Base-by-base conservation (phyloP, 35 echinoderm and acorn worm species). In the Amphiura filiformis region DNA sequence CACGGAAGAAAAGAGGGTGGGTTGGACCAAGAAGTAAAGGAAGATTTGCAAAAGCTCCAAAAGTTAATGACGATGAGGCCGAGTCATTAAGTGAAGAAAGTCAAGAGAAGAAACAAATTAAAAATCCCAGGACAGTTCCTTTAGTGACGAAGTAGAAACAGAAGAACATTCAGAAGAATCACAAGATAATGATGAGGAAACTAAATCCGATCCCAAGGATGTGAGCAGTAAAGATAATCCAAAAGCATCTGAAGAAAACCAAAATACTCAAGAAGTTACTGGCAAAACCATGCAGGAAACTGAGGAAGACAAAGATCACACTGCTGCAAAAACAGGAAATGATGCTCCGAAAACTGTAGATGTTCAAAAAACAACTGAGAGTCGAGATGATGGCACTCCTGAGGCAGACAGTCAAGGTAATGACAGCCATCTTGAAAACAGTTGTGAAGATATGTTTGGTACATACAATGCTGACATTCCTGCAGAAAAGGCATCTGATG, bases 361-460 rank as follows among this genome's bases (percentile, higher is more conserved):
- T 75, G 30, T 18, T 31, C 84, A 36, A 35, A 86, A 37, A 57
- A 52, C n/a, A n/a, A n/a, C n/a, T 75, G 20, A 75, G 56, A 75
- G 65, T 35, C 34, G 75, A 75, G 65, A 86, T n/a, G 34, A 84
- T 22, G 44, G 37, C 35, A 13, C 40, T 83, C 81, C 9, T 83
- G 39, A 82, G 80, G 12, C 80, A 35, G 18, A 65, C 26, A 65
- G 32, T 65, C 83, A 85, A 70, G 32, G 31, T 14, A n/a, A 81
- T 26, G 79, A 18, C 33, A 39, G n/a, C 35, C n/a, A 75, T 36
- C 47, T 85, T 34, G 28, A 70, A 13, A 85, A 85, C 83, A 85
- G 83, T 39, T 85, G 49, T 26, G 83, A 85, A 22, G 83, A 85
- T 36, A 56, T 85, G 31, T 85, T 85, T 65, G 83, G 64, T 34